These are phyloP conservation scores for Coelinius sp. DNA, from an alignment of 2,888 invertebrate genomes.

Conservation along the genomic window DNA sequence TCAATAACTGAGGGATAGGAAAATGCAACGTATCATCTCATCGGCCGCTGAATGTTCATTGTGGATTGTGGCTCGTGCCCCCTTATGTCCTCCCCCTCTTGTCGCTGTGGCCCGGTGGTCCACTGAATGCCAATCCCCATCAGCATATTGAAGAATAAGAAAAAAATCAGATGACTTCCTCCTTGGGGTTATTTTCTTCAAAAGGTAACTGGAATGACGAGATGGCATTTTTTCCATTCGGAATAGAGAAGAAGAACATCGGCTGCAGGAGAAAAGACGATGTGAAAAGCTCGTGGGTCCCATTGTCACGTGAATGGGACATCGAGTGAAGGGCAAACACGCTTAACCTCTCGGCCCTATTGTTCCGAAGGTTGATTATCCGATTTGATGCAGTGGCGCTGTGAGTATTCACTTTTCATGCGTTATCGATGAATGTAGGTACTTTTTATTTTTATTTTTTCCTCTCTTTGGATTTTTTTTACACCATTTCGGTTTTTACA, in stretches of 20 bases:
- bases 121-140: constrained; percentile 46
- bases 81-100: background rate
- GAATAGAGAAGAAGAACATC: background rate
- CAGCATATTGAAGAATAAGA: constrained; percentile 35
- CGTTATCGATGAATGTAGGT: background rate
- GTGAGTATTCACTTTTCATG: background rate
- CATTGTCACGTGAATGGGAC: constrained; percentile 67
- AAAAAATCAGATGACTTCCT: constrained; percentile 56
- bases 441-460: background rate
- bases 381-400: constrained; percentile 60
- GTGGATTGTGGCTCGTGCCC: constrained; percentile 41
- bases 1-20: constrained; percentile 21
- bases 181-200: background rate
- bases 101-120: constrained; percentile 54
- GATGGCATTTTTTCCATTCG: constrained; percentile 10
- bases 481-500: no score
- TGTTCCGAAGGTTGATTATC: constrained; percentile 64
- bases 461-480: background rate
- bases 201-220: background rate
- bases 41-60: constrained; percentile 67
- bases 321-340: constrained; percentile 70
- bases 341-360: constrained; percentile 68
- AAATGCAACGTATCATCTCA: constrained; percentile 44
- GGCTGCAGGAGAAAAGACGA: constrained; percentile 32
- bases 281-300: constrained; percentile 42